Evolutionary conservation across 1,140 invertebrate genomes (phyloP), one percentile per base, ranked within the genome.

Genomic region (Atta cephalotes): DNA sequence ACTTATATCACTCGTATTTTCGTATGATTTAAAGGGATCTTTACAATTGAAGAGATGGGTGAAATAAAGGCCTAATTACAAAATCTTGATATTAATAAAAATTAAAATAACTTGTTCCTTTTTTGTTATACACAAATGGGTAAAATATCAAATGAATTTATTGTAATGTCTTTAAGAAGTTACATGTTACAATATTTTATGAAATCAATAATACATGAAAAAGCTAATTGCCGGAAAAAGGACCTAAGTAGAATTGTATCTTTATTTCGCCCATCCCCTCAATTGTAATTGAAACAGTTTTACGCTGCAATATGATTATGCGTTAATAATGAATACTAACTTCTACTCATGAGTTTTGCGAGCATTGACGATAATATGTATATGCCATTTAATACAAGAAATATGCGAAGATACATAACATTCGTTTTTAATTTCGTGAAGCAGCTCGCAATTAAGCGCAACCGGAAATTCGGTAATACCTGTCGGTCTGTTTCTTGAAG

Each of bases 281-380:
- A 31, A 31, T 84, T 74, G 53, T 14, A 31, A 21, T 49, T 82
- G 68, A 74, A 84, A 84, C 31, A 84, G 18, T 72, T 82, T 82
- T 49, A 82, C 68, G 18, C 6, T 25, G 56, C 68, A 39, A 51
- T 45, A 62, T 45, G 56, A 58, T 76, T 84, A 74, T 25, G n/a
- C 39, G 14, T 45, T 76, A 84, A 84, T 84, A 45, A 45, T 45
- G 35, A 39, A 58, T 35, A 35, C 31, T 35, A 35, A 35, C 31
- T 35, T 35, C 31, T 35, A 84, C 39, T 31, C 56, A n/a, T 70
- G 65, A 68, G 31, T 80, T 80, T 56, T 28, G 66, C 53, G 21
- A 72, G 35, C 18, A 9, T 28, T 39, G 6, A 58, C 39, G 65
- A 21, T 21, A 14, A 3, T 35, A 14, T 18, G 21, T 21, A 9